These are phyloP conservation scores for Mycalesis mineus DNA, from an alignment of 2,888 invertebrate species.

Conservation along the genomic window DNA sequence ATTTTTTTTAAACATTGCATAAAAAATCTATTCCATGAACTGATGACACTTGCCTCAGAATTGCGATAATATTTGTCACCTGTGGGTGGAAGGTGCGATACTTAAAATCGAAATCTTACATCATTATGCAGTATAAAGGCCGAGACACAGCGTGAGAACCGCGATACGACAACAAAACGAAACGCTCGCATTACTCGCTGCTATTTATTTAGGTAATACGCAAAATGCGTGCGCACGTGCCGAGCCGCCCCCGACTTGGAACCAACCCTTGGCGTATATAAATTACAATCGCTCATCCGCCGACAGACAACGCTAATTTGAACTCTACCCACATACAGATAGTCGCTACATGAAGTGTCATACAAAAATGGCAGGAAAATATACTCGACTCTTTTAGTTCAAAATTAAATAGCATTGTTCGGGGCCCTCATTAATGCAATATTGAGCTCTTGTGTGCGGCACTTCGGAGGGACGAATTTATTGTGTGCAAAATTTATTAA, in stretches of 20 bases:
- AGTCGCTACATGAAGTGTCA: conserved; percentile 13
- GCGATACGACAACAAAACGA: conserved; percentile 46
- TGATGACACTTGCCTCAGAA: too few species aligned
- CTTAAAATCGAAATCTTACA: not conserved
- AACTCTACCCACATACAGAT: conserved; percentile 35
- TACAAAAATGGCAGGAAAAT: conserved; percentile 33
- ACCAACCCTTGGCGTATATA: conserved; percentile 40
- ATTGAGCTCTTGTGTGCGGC: conserved; percentile 56
- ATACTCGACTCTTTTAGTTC: conserved; percentile 59
- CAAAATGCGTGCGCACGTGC: conserved; percentile 73
- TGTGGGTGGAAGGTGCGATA: too few species aligned
- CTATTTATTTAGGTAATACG: conserved; percentile 75
- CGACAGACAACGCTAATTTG: conserved; percentile 30
- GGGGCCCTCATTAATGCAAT: conserved; percentile 70
- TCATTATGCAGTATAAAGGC: conserved; percentile 10
- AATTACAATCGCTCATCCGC: conserved; percentile 25
- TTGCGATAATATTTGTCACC: too few species aligned
- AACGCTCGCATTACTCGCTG: conserved; percentile 43
- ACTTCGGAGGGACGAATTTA: conserved; percentile 57
- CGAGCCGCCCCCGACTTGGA: conserved; percentile 42
- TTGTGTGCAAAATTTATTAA: conserved; percentile 68
- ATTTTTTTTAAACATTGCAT: too few species aligned
- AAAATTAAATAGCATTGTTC: conserved; percentile 76
- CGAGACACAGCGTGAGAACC: conserved; percentile 53
- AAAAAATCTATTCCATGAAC: too few species aligned